Conservation (phyloP, 2,888 invertebrate species). For the Cheiracanthium punctorium region DNA sequence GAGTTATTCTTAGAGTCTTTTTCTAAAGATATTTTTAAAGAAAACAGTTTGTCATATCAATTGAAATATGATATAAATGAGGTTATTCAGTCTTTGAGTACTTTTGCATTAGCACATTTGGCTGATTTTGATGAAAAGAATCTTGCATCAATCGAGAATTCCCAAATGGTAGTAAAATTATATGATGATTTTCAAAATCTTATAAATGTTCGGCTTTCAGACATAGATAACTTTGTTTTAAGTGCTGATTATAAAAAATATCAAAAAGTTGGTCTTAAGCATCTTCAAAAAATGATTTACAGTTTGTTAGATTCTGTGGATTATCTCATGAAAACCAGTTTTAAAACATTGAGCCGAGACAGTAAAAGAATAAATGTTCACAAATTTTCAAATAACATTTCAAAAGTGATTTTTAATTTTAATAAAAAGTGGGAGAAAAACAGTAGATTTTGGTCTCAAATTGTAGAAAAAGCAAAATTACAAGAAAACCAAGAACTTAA, state of each 20-base stretch:
- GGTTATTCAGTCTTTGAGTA: neutral
- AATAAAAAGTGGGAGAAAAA: neutral
- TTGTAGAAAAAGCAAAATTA: neutral
- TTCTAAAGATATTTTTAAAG: neutral
- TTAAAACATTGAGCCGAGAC: neutral
- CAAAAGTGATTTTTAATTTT: neutral
- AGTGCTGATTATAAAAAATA: neutral
- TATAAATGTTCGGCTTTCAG: neutral
- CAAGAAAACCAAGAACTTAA: neutral
- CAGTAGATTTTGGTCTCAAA: neutral
- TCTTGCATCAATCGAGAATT: neutral
- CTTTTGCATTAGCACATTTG: neutral
- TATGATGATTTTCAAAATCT: neutral
- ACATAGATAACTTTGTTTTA: neutral
- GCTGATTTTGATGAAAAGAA: neutral
- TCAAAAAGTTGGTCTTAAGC: neutral
- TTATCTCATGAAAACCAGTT: neutral
- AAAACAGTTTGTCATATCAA: neutral
- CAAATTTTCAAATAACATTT: neutral
- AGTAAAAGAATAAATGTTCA: neutral
- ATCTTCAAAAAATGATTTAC: constrained; percentile 1
- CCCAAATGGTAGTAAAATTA: neutral
- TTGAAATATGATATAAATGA: neutral
- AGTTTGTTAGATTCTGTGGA: neutral
- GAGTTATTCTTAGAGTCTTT: neutral